Conservation (phyloP, 2,113 vertebrate species). For the Gymnobelideus leadbeateri region DNA sequence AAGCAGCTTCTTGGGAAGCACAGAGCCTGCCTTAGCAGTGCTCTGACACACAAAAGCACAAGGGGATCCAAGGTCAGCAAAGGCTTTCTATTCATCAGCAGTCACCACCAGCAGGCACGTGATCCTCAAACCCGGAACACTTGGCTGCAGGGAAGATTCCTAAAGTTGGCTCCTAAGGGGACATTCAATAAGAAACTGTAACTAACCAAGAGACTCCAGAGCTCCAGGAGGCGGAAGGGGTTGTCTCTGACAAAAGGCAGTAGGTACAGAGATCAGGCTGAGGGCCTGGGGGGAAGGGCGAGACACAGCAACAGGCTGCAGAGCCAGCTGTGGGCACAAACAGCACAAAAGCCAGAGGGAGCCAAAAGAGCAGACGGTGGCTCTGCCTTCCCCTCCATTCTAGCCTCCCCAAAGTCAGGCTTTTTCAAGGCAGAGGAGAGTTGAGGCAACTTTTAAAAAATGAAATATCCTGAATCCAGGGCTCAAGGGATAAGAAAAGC, state of each 20-base stretch:
- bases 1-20: not conserved
- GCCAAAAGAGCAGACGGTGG: not conserved
- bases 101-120: not conserved
- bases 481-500: not conserved
- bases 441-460: not conserved
- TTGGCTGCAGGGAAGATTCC: not conserved
- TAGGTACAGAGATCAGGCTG: not conserved
- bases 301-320: not conserved
- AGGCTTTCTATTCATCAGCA: slow-evolving; percentile 12
- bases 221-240: not conserved
- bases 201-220: not conserved
- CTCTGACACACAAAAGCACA: not conserved
- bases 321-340: slow-evolving; percentile 8
- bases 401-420: not conserved
- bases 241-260: slow-evolving; percentile 43
- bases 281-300: not conserved
- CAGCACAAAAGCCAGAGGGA: not conserved
- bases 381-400: not conserved
- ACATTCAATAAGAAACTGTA: not conserved
- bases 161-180: not conserved
- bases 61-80: slow-evolving; percentile 25
- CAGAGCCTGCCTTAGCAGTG: not conserved
- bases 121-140: not conserved
- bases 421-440: not conserved
- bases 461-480: not conserved